phyloP scores from a whole-genome alignment of 1,140 invertebrate genomes.

The Episyrphus balteatus region DNA sequence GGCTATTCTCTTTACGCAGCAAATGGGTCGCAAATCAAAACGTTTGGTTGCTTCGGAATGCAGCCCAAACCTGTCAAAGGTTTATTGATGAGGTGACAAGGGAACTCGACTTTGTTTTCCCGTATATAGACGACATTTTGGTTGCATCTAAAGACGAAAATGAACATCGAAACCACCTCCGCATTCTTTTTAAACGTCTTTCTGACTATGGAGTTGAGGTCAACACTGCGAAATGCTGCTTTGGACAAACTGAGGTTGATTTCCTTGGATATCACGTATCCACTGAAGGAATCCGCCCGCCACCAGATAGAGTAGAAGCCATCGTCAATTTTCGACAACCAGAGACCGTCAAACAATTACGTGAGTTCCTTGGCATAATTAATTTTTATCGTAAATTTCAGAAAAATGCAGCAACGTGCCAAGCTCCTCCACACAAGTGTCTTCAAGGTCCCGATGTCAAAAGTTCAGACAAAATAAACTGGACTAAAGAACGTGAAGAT shows the following conservation, averaged over 20 bases:
- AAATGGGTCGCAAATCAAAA: conserved; percentile 15
- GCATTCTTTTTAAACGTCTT: conserved; percentile 6
- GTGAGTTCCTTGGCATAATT: conserved; percentile 36
- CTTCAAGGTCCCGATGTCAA: conserved; percentile 9
- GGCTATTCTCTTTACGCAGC: conserved; percentile 2
- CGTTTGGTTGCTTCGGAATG: conserved; percentile 19
- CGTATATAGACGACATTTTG: conserved; percentile 37
- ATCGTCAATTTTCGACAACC: conserved; percentile 12
- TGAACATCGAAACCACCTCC: conserved; percentile 16
- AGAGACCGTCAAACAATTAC: background rate
- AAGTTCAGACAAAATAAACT: conserved; percentile 11
- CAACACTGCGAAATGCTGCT: background rate
- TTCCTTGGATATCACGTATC: conserved; percentile 16
- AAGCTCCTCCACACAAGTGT: conserved; percentile 14
- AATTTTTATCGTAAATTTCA: conserved; percentile 34
- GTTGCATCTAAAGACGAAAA: conserved; percentile 26
- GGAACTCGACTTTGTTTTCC: conserved; percentile 10
- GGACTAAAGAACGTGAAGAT: conserved; percentile 20
- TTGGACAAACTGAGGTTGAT: conserved; percentile 5
- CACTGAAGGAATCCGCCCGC: conserved; percentile 12
- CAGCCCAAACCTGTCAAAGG: conserved; percentile 12
- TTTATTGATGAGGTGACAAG: background rate
- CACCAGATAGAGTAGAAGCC: conserved; percentile 9
- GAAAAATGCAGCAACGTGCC: conserved; percentile 13
- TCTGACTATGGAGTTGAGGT: background rate